Base-by-base conservation (phyloP, 2,113 vertebrate genomes). In the Himantopus leucocephalus region DNA sequence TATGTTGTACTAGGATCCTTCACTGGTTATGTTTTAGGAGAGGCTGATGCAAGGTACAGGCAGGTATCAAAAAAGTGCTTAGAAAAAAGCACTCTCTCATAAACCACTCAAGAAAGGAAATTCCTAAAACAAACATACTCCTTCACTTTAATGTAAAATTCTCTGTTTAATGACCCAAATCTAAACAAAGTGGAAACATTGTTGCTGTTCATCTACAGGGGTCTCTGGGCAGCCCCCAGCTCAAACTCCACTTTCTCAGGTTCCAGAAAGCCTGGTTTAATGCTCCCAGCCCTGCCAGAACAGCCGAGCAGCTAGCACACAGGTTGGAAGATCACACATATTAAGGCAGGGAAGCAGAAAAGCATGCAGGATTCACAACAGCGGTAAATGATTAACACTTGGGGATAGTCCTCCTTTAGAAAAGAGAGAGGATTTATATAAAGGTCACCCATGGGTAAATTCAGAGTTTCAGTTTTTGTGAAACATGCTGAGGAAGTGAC, bases 391-490 rank as follows among this genome's bases (percentile, higher is more conserved):
- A 71, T 82, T 93, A 93, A 81, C 7, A 18, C 23, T 91, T 12
- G 45, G 68, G 53, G 39, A 71, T 48, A 98, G 97, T 97, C 95
- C 89, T 98, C 96, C 94, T 94, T 92, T 85, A 98, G 97, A 98
- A 98, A 96, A 97, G 77, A 83, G 92, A 85, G 22, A 91, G 75
- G 21, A 91, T 91, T 80, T 94, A 79, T 45, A 67, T 9, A 35
- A 81, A 68, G 48, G 63, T 93, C 72, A 87, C 35, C 34, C 47
- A 58, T 8, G 59, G 47, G 73, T 79, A 83, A 91, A 87, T 68
- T 85, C 63, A 52, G 48, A 70, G 56, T 58, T 74, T 74, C 55
- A 13, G 0, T 3, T 92, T 73, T 79, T 53, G 34, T 67, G 19
- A 60, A 87, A 62, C 41, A 58, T 1, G 14, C 39, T 41, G 55